Base-by-base conservation (phyloP, 1,140 invertebrate species). In the Ceratina calcarata region DNA sequence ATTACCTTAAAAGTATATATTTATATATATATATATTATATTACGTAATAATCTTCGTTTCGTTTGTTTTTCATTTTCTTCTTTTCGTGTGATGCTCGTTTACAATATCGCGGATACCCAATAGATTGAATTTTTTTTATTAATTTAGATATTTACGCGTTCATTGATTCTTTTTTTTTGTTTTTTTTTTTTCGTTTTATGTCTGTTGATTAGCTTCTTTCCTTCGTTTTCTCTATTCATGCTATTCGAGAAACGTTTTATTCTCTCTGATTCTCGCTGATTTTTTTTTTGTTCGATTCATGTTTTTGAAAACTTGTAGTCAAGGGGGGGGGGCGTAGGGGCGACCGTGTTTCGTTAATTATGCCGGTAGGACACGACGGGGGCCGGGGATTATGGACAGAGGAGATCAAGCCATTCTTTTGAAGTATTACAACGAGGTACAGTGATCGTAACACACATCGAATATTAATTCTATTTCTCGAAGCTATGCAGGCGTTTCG, bases 271-370 rank as follows among this genome's bases (percentile, higher is more conserved):
- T 58, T 64, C 13, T 66, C 37, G 12, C n/a, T 45, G 32, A 2
- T 16, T 22, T 67, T 49, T 66, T 13, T 18, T 62, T 57, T 80
- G 37, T 87, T 81, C 68, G 75, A 75, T 53, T 66, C 67, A 37
- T 76, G 64, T 75, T 85, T 78, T 84, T 57, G 80, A 88, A 87
- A 91, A 91, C 90, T 91, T 91, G 89, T 87, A 92, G 90, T 91
- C 91, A 91, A 91, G 91, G 90, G 90, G 83, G n/a, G 67, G 70
- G 68, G 66, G 37, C 37, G 37, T 2, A 45, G 62, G 79, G 73
- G 69, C 78, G 66, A 75, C 68, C 65, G 73, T 81, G 81, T 76
- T 80, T 55, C 7, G 16, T 69, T 51, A 69, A 61, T 81, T 73
- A 83, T 53, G 60, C 83, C 65, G 49, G 78, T 78, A 69, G 84